phyloP scores from a whole-genome alignment of 2,888 invertebrate species.

The Lacanobia wlatinum region DNA sequence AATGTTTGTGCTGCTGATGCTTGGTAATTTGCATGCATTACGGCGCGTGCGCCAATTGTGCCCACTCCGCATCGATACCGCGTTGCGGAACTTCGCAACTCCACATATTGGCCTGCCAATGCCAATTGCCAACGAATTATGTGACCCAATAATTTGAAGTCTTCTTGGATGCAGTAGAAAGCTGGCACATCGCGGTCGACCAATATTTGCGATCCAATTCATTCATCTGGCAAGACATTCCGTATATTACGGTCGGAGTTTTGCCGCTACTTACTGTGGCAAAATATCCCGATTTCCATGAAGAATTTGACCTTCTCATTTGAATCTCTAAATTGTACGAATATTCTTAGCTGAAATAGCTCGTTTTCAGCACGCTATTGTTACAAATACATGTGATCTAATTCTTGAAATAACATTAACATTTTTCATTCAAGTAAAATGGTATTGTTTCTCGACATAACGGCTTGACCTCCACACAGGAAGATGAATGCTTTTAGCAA shows the following conservation, averaged over 20 bases:
- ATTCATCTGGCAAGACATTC: slow-evolving; percentile 18
- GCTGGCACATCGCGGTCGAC: slow-evolving; percentile 1
- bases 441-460: slow-evolving; percentile 40
- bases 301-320: slow-evolving; percentile 1
- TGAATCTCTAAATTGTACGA: not conserved
- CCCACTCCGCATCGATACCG: slow-evolving; percentile 36
- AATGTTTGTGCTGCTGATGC: slow-evolving; percentile 13
- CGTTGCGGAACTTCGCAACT: slow-evolving; percentile 40
- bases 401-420: slow-evolving; percentile 24
- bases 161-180: not conserved
- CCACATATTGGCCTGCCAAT: slow-evolving; percentile 17
- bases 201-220: slow-evolving; percentile 22
- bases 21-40: slow-evolving; percentile 48
- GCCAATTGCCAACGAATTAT: slow-evolving; percentile 29
- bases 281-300: slow-evolving; percentile 4
- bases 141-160: slow-evolving; percentile 10
- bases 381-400: slow-evolving; percentile 16
- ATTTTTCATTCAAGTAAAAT: slow-evolving; percentile 43
- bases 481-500: slow-evolving; percentile 37
- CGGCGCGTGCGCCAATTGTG: slow-evolving; percentile 52
- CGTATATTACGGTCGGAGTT: not conserved
- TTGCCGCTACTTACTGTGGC: not conserved
- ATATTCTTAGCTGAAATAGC: slow-evolving; percentile 7
- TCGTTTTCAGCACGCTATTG: slow-evolving; percentile 18
- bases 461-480: slow-evolving; percentile 39